Evolutionary conservation across 2,888 invertebrate species (phyloP), one percentile per base, ranked within the genome.

Genomic region (Noctuana brunneofusca): DNA sequence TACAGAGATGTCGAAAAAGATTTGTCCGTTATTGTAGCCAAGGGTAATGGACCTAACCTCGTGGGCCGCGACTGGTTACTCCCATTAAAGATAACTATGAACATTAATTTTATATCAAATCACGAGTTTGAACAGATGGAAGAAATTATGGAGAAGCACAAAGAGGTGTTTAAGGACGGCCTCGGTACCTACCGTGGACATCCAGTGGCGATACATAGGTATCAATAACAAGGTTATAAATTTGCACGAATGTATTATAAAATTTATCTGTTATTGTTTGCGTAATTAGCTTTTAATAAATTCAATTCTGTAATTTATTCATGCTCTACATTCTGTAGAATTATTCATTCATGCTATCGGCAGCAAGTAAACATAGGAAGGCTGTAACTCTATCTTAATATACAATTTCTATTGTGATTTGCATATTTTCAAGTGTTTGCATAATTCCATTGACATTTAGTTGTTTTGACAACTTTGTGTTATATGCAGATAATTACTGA

Each of bases 151-250:
- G 8, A 62, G 2, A 60, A 53, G 27, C 54, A 70, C 48, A 41
- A 41, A 2, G 66, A 71, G 2, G 64, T 72, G 3, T 74, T 74
- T 63, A 64, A 65, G 18, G 69, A 67, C 6, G 63, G 54, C 3
- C 60, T 71, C 11, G 70, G 69, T 24, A 69, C 67, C 49, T 66
- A 68, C 49, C 65, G 43, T n/a, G 69, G 72, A 12, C 65, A 66
- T 8, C 68, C 69, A 14, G 69, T 68, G 4, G 57, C 55, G 30
- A 64, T 74, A 49, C 69, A 75, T 24, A 55, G n/a, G n/a, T n/a
- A n/a, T n/a, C n/a, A n/a, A n/a, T n/a, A n/a, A n/a, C n/a, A n/a
- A n/a, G n/a, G n/a, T n/a, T n/a, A n/a, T n/a, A n/a, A n/a, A n/a
- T n/a, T n/a, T n/a, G n/a, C n/a, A n/a, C n/a, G n/a, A n/a, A n/a